Evolutionary conservation across 2,888 invertebrate species (phyloP).

Genomic region (Oscheius sp.): DNA sequence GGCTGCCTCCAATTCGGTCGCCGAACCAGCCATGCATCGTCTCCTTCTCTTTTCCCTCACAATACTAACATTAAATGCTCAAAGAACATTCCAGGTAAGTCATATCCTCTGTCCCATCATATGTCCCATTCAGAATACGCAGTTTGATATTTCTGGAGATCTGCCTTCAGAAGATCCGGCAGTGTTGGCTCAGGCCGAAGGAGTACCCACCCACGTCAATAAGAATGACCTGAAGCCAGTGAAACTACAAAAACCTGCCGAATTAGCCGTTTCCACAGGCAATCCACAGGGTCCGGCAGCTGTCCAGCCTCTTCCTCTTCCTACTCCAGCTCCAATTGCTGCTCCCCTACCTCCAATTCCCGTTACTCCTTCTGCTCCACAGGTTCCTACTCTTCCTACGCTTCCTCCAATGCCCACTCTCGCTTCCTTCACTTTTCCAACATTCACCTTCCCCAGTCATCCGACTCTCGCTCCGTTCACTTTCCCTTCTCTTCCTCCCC

Average conservation of each 20-base stretch:
- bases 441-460: slow-evolving; percentile 43
- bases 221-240: slow-evolving; percentile 33
- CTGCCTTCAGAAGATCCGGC: slow-evolving; percentile 30
- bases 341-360: background rate
- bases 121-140: slow-evolving; percentile 25
- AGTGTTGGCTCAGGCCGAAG: slow-evolving; percentile 27
- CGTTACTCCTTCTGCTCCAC: background rate
- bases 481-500: slow-evolving; percentile 40
- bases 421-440: slow-evolving; percentile 32
- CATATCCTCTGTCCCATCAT: background rate
- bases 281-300: slow-evolving; percentile 11
- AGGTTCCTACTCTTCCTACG: background rate
- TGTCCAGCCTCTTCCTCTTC: slow-evolving; percentile 5
- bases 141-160: slow-evolving; percentile 27
- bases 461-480: slow-evolving; percentile 42
- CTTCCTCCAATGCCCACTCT: background rate
- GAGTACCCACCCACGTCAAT: slow-evolving; percentile 23
- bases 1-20: slow-evolving; percentile 21
- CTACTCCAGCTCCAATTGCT: background rate
- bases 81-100: slow-evolving; percentile 20
- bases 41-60: slow-evolving; percentile 9
- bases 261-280: slow-evolving; percentile 1
- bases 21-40: slow-evolving; percentile 30
- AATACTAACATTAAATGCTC: background rate
- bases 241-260: slow-evolving; percentile 26